Evolutionary conservation across 2,113 vertebrate species (phyloP).

Genomic region (Seriola rivoliana): DNA sequence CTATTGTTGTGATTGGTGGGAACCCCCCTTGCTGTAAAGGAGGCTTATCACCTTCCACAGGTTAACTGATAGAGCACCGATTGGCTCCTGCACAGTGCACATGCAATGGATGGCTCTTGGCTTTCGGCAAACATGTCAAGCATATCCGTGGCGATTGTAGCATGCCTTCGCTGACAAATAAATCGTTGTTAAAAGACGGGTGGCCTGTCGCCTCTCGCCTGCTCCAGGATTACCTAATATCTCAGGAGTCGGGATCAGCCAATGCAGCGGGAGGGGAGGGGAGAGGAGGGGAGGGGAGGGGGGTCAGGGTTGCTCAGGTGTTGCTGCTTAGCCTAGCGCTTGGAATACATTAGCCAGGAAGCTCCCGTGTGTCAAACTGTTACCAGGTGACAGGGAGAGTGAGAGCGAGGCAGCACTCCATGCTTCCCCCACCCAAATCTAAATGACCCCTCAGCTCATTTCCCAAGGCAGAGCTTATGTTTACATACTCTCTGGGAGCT

Average conservation of each 20-base stretch:
- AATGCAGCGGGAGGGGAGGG: slow-evolving; percentile 41
- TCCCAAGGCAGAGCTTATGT: slow-evolving; percentile 73
- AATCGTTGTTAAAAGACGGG: slow-evolving; percentile 38
- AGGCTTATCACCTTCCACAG: slow-evolving; percentile 71
- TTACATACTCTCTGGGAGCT: slow-evolving; percentile 76
- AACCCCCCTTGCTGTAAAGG: slow-evolving; percentile 52
- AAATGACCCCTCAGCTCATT: slow-evolving; percentile 77
- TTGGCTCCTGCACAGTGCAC: slow-evolving; percentile 57
- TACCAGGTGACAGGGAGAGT: slow-evolving; percentile 73
- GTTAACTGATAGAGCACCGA: slow-evolving; percentile 54
- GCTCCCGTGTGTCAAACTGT: slow-evolving; percentile 67
- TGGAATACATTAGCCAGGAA: slow-evolving; percentile 69
- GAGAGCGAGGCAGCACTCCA: slow-evolving; percentile 33
- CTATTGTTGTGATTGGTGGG: slow-evolving; percentile 49
- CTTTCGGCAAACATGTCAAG: slow-evolving; percentile 66
- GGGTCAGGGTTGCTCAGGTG: slow-evolving; percentile 63
- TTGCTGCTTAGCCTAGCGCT: slow-evolving; percentile 57
- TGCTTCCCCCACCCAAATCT: slow-evolving; percentile 47
- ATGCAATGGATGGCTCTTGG: slow-evolving; percentile 30
- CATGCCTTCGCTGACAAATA: slow-evolving; percentile 45
- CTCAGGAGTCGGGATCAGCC: slow-evolving; percentile 66
- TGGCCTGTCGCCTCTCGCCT: slow-evolving; percentile 60
- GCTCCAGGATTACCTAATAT: slow-evolving; percentile 72
- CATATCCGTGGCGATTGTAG: slow-evolving; percentile 59
- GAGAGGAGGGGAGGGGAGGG: neutral